phyloP scores from a whole-genome alignment of 2,888 invertebrate genomes.

The Himalopsyche kuldschensis region DNA sequence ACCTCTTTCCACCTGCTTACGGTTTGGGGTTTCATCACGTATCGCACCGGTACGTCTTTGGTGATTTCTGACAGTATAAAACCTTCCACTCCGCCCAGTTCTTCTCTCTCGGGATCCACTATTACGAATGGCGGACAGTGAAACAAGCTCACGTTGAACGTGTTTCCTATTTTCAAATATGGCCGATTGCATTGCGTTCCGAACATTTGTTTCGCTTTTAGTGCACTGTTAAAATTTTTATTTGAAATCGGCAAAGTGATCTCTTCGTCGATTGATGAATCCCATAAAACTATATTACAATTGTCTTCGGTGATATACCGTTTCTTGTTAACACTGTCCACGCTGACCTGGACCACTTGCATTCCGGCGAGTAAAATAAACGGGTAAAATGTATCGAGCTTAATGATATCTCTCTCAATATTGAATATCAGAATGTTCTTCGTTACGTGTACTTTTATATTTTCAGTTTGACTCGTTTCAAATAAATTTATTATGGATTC shows the following conservation, averaged over 20 bases:
- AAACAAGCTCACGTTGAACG: conserved; percentile 7
- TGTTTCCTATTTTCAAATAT: background rate
- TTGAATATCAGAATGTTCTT: background rate
- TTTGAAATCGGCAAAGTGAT: background rate
- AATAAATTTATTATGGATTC: background rate
- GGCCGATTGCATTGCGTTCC: background rate
- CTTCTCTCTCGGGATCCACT: background rate
- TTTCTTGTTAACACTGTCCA: background rate
- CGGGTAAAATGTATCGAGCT: background rate
- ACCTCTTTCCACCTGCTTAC: conserved; percentile 3
- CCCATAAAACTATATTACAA: background rate
- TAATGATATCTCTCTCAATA: background rate
- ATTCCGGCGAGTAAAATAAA: background rate
- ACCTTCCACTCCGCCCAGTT: conserved; percentile 8
- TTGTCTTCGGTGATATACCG: background rate
- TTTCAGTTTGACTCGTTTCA: background rate
- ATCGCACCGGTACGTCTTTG: conserved; percentile 4
- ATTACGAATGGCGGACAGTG: conserved; percentile 16
- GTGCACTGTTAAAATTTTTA: background rate
- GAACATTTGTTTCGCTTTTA: background rate
- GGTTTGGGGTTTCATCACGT: background rate
- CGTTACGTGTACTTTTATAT: background rate
- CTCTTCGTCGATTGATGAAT: background rate
- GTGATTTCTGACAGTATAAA: conserved; percentile 8
- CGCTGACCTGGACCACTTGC: background rate